Percentiles rank a stretch among this genome's conserved stretches.
phyloP scores from a whole-genome alignment of 2,888 invertebrate species.

The Polyommatus icarus region DNA sequence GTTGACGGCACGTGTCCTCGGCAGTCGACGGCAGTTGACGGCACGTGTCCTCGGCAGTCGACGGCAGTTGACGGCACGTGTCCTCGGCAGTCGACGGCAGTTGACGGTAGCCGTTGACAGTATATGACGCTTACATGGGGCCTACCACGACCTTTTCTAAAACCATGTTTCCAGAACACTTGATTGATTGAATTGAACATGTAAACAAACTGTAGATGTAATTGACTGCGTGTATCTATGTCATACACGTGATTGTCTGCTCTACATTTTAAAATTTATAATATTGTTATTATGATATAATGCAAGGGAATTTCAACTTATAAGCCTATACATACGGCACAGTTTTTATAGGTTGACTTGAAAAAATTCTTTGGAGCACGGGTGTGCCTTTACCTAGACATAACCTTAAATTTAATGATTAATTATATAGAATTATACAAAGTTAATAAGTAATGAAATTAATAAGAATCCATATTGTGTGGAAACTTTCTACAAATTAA shows the following conservation, averaged over 20 bases:
- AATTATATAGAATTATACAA: not conserved
- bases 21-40: too few relatives aligned
- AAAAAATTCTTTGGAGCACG: not conserved
- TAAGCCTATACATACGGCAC: not conserved
- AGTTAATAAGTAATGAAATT: not conserved
- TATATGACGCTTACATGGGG: too few relatives aligned
- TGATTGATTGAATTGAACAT: too few relatives aligned
- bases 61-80: too few relatives aligned
- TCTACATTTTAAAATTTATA: not conserved
- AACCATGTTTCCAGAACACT: too few relatives aligned
- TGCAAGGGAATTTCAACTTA: not conserved
- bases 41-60: too few relatives aligned
- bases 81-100: too few relatives aligned
- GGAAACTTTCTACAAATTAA: slow-evolving; percentile 5
- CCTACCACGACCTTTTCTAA: too few relatives aligned
- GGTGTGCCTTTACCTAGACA: not conserved
- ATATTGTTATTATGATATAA: not conserved
- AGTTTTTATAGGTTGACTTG: not conserved
- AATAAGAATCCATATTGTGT: not conserved
- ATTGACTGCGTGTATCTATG: not conserved
- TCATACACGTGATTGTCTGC: not conserved
- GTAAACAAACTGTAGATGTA: not conserved
- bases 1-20: too few relatives aligned
- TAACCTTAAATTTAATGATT: not conserved
- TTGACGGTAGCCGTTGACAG: too few relatives aligned